phyloP scores from a whole-genome alignment of 2,888 invertebrate genomes.

The Apomyelois bistriatella region DNA sequence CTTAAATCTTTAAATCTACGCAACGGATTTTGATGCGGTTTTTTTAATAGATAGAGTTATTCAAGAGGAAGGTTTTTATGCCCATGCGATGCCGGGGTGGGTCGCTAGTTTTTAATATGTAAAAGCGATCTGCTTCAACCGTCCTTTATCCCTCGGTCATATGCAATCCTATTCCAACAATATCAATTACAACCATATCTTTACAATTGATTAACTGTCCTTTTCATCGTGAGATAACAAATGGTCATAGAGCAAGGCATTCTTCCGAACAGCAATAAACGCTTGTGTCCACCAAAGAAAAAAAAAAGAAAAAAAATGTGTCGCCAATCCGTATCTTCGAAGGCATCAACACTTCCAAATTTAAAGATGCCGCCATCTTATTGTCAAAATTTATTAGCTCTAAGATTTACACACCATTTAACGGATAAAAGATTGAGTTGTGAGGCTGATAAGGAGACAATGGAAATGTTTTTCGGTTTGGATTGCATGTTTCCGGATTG shows the following conservation, averaged over 20 bases:
- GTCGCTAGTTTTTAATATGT: too few relatives aligned
- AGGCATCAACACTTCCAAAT: constrained; percentile 37
- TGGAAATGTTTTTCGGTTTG: not conserved
- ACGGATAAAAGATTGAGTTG: constrained; percentile 31
- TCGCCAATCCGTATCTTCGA: constrained; percentile 47
- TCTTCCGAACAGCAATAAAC: constrained; percentile 10
- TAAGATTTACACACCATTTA: constrained; percentile 56
- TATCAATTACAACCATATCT: constrained; percentile 7
- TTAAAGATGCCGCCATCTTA: constrained; percentile 35
- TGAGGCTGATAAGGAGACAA: constrained; percentile 24
- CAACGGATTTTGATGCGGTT: too few relatives aligned
- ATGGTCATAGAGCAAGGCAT: constrained; percentile 4
- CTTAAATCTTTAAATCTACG: too few relatives aligned
- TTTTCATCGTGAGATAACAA: not conserved
- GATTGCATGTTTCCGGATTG: constrained; percentile 17
- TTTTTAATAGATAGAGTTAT: too few relatives aligned
- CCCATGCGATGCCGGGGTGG: too few relatives aligned
- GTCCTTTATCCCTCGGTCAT: not conserved
- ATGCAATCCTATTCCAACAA: not conserved
- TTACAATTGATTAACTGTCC: not conserved
- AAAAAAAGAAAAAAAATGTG: constrained; percentile 23
- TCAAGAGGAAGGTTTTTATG: too few relatives aligned
- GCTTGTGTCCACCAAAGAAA: constrained; percentile 1
- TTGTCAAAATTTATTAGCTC: constrained; percentile 38
- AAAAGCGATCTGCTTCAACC: too few relatives aligned